Evolutionary conservation across 2,113 vertebrate species (phyloP).

Genomic region (Microcebus tavaratra): DNA sequence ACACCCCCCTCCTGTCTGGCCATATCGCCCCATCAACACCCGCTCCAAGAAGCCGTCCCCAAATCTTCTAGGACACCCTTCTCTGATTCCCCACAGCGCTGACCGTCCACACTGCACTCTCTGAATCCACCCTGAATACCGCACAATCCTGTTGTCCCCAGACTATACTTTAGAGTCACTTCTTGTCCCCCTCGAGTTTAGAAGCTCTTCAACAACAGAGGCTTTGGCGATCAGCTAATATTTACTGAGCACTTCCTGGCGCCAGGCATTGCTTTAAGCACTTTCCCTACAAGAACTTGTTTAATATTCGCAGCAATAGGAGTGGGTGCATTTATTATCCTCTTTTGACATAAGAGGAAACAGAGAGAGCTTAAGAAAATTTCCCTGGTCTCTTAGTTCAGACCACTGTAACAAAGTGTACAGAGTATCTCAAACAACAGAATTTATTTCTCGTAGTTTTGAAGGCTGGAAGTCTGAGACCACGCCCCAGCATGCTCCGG

Average conservation of each 20-base stretch:
- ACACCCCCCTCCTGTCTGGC: not conserved
- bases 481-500: not conserved
- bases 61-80: not conserved
- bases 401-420: not conserved
- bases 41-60: not conserved
- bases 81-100: not conserved
- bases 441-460: not conserved
- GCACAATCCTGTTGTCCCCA: conserved; percentile 20
- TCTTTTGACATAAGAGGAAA: conserved; percentile 43
- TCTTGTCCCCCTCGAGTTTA: conserved; percentile 1
- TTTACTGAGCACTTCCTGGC: conserved; percentile 70
- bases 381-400: not conserved
- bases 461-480: not conserved
- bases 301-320: conserved; percentile 49
- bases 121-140: not conserved
- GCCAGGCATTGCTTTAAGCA: conserved; percentile 54
- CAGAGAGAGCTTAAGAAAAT: not conserved
- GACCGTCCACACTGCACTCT: not conserved
- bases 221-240: conserved; percentile 46
- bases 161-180: conserved; percentile 38
- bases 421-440: not conserved
- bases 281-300: conserved; percentile 25
- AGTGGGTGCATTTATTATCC: conserved; percentile 29
- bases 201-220: conserved; percentile 46
- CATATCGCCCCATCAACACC: not conserved